phyloP scores from a whole-genome alignment of 2,888 invertebrate genomes.

The Aleiodes leptofemur region DNA sequence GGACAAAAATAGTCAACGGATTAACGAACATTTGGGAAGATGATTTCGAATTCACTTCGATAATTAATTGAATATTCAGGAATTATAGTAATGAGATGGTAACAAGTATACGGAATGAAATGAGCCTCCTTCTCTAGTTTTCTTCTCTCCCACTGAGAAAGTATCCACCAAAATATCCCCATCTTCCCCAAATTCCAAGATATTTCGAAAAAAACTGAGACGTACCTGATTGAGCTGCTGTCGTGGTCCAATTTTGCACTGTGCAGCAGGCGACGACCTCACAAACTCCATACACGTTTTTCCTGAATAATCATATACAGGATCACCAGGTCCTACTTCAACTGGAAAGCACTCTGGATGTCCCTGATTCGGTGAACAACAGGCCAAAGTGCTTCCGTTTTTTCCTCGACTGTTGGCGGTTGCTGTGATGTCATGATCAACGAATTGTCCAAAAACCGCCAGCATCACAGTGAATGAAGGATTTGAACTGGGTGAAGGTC shows the following conservation, averaged over 20 bases:
- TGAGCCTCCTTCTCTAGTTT: too few species aligned
- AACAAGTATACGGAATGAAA: too few species aligned
- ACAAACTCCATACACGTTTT: constrained; percentile 91
- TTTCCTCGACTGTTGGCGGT: constrained; percentile 86
- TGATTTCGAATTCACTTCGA: too few species aligned
- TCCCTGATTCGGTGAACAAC: constrained; percentile 77
- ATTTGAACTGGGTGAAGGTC: constrained; percentile 85
- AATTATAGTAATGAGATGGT: too few species aligned
- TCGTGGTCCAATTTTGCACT: constrained; percentile 86
- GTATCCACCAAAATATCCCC: too few species aligned
- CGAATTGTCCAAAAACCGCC: constrained; percentile 92
- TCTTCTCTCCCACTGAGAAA: too few species aligned
- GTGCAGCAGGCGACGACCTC: constrained; percentile 86
- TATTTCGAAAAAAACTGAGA: neutral
- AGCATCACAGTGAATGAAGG: constrained; percentile 88
- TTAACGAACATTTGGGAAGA: too few species aligned
- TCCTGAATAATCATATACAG: constrained; percentile 82
- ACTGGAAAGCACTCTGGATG: constrained; percentile 84
- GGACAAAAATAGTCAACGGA: too few species aligned
- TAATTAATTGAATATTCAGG: too few species aligned
- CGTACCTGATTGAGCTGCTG: constrained; percentile 90
- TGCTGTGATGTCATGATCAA: constrained; percentile 92
- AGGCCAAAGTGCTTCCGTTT: constrained; percentile 84
- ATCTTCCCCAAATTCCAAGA: too few species aligned
- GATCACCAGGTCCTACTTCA: constrained; percentile 80